Evolutionary conservation across 2,797 vertebrate genomes (phyloP).

Genomic region (Hydrophis major): DNA sequence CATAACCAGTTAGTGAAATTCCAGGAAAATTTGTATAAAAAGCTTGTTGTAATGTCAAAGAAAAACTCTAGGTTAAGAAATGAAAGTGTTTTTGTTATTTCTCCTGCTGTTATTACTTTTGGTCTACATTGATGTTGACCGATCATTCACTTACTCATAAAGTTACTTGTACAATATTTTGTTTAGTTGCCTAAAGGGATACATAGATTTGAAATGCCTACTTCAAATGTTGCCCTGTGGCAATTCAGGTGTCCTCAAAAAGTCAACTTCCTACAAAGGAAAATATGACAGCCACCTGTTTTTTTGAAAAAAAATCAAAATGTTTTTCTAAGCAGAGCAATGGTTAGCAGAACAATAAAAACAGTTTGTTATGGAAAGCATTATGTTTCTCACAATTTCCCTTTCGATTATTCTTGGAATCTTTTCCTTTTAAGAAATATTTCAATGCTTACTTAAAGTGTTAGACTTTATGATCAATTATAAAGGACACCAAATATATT

Average conservation of each 20-base stretch:
- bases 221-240: conserved; percentile 41
- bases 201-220: conserved; percentile 49
- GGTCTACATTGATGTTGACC: neutral
- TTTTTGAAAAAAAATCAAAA: conserved; percentile 39
- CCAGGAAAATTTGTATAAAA: conserved; percentile 45
- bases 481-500: neutral
- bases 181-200: conserved; percentile 41
- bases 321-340: conserved; percentile 50
- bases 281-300: conserved; percentile 41
- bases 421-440: neutral
- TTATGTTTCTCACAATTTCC: neutral
- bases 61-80: conserved; percentile 52
- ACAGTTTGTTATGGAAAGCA: conserved; percentile 33
- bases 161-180: conserved; percentile 53
- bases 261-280: conserved; percentile 36
- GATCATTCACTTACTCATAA: conserved; percentile 25
- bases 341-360: conserved; percentile 16
- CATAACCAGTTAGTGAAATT: neutral
- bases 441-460: neutral
- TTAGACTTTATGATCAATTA: neutral
- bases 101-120: neutral
- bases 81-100: conserved; percentile 55
- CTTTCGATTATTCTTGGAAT: neutral
- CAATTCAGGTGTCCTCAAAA: conserved; percentile 59
- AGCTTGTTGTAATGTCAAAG: conserved; percentile 30